Evolutionary conservation across 1,140 invertebrate species (phyloP).

Genomic region (Brachionus paranguensis): DNA sequence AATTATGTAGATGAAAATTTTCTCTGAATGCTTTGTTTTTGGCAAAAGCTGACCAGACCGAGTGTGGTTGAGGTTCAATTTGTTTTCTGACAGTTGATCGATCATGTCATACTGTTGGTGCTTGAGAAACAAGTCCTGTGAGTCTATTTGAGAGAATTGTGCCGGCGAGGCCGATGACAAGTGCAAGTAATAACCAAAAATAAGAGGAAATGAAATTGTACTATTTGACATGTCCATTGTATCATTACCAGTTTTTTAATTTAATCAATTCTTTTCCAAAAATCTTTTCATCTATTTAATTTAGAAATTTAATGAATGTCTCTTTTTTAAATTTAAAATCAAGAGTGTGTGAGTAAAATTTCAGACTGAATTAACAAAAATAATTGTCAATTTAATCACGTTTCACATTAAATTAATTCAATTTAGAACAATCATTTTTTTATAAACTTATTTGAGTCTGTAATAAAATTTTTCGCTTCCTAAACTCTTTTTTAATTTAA

Average conservation of each 20-base stretch:
- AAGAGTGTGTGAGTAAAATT: background rate
- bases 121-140: background rate
- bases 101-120: background rate
- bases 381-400: background rate
- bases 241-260: background rate
- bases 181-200: background rate
- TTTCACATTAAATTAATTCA: background rate
- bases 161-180: background rate
- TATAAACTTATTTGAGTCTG: background rate
- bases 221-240: background rate
- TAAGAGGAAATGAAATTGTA: background rate
- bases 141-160: background rate
- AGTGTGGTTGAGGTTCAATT: background rate
- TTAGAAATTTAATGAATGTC: background rate
- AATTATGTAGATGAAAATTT: slow-evolving; percentile 12
- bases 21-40: slow-evolving; percentile 7
- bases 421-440: background rate
- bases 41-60: background rate
- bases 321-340: background rate
- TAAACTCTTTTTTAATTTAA: background rate
- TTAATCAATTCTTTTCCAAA: background rate
- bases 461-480: background rate
- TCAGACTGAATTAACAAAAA: slow-evolving; percentile 2
- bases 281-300: background rate
- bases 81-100: background rate